phyloP scores from a whole-genome alignment of 2,113 vertebrate species.

The Clinocottus analis region DNA sequence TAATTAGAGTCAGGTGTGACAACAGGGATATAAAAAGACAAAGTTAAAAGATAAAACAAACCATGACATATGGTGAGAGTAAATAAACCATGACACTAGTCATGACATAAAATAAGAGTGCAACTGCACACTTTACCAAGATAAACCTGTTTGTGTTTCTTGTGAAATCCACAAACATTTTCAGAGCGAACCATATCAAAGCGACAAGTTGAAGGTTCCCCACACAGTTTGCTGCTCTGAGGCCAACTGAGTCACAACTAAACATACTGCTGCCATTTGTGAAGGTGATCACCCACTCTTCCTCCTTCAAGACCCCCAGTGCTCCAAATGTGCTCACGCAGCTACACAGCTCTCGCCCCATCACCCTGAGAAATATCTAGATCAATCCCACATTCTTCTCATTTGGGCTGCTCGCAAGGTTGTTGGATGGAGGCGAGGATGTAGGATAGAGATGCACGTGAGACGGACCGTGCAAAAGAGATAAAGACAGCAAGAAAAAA shows the following conservation, averaged over 20 bases:
- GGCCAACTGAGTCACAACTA: slow-evolving; percentile 38
- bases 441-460: neutral
- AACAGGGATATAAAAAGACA: neutral
- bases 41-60: too few species aligned
- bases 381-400: slow-evolving; percentile 38
- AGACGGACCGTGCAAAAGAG: neutral
- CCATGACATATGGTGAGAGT: too few species aligned
- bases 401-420: slow-evolving; percentile 5
- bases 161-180: slow-evolving; percentile 25
- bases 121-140: neutral
- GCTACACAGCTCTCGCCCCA: neutral
- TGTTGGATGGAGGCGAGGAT: neutral
- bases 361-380: slow-evolving; percentile 36
- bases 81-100: too few species aligned
- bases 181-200: slow-evolving; percentile 43
- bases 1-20: neutral
- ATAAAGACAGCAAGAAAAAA: neutral
- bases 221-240: slow-evolving; percentile 28
- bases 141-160: neutral
- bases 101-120: neutral
- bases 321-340: neutral
- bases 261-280: neutral
- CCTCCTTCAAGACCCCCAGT: slow-evolving; percentile 19
- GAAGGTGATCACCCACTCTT: slow-evolving; percentile 29
- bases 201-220: slow-evolving; percentile 21